Evolutionary conservation across 2,888 invertebrate species (phyloP).

Genomic region (Deroplatys truncata): DNA sequence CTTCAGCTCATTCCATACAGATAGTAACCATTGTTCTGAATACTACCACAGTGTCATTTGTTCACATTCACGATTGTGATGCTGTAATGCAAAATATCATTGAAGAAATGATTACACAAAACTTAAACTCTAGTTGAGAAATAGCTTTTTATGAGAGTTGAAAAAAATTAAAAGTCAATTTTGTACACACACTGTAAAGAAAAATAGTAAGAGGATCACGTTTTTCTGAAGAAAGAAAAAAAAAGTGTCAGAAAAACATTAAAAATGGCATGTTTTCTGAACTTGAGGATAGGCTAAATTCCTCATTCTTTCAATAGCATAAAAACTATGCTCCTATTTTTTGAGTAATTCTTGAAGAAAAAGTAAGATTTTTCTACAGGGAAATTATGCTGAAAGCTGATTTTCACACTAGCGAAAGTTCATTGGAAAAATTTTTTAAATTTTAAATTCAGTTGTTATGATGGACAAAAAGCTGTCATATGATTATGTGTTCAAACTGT

Average conservation of each 20-base stretch:
- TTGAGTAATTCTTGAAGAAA: not conserved
- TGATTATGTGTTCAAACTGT: constrained; percentile 8
- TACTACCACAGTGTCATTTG: not conserved
- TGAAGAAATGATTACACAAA: not conserved
- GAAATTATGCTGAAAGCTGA: not conserved
- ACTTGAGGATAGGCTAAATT: not conserved
- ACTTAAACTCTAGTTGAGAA: not conserved
- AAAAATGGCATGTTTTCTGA: not conserved
- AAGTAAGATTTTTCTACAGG: not conserved
- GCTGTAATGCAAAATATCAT: not conserved
- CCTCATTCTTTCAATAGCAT: not conserved
- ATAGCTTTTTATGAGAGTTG: not conserved
- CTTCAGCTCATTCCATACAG: not conserved
- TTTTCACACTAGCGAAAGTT: not conserved
- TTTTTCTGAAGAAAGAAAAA: not conserved
- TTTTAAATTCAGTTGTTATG: not conserved
- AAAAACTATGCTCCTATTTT: not conserved
- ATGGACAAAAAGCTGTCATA: constrained; percentile 17
- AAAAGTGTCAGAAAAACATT: not conserved
- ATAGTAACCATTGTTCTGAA: not conserved
- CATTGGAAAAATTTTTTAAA: not conserved
- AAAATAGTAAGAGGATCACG: not conserved
- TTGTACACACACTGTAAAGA: not conserved
- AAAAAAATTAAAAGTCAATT: not conserved
- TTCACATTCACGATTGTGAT: not conserved